Base-by-base conservation (phyloP, 2,113 vertebrate genomes). In the Neopipo cinnamomea region DNA sequence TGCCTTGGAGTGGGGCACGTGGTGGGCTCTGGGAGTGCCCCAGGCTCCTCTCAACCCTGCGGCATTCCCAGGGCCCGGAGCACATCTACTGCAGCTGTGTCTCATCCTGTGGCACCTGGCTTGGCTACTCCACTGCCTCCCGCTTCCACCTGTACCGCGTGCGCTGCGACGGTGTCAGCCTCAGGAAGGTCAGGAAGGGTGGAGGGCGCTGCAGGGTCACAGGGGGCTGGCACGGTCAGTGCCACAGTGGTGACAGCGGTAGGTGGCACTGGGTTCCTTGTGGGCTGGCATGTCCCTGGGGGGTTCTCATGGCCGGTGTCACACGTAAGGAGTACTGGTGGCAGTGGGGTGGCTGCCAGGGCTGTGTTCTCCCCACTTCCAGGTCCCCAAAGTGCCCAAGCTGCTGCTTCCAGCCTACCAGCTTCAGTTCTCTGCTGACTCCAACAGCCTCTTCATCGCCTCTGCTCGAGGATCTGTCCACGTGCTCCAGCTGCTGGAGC, bases 31-130 rank as follows among this genome's bases (percentile, higher is more conserved):
- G 47, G 59, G 70, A 13, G 14, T 33, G 12, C 28, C 14, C 6
- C 0, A 1, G 46, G 9, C 73, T 27, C 12, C 3, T 0, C 77
- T 95, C 16, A 70, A 55, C 10, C 24, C 35, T 4, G 2, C 3
- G 31, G 55, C 1, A 0, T 89, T 75, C 15, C 55, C 95, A 99
- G 99, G 99, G 99, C 17, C 98, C 98, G 0, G 98, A 99, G 91
- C 98, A 99, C 62, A 98, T 99, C 78, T 97, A 98, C 96, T 99
- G 98, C 98, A 99, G 99, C 83, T 97, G 98, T 2, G 8, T 99
- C 81, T 99, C 99, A 2, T 98, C 98, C 3, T 99, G 99, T 9
- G 99, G 99, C 65, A 96, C 96, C 47, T 99, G 99, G 99, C n/a
- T 99, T 6, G 97, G 97, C 7, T 99, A 98, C 89, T 98, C 98